Evolutionary conservation across 1,140 invertebrate species (phyloP).

Genomic region (Heliconius eleuchia): DNA sequence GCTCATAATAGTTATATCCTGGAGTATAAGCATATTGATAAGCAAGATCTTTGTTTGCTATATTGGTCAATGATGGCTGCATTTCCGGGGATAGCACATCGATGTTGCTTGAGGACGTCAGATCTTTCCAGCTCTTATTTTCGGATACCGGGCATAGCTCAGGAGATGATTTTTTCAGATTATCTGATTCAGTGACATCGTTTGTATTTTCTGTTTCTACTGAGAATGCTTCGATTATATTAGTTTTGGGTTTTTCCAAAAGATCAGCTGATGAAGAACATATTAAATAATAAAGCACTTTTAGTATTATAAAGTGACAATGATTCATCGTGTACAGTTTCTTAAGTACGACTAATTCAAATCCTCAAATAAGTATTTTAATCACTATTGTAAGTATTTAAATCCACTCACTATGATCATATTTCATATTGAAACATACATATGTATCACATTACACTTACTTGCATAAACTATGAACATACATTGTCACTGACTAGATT

Average conservation of each 20-base stretch:
- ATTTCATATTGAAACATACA: background rate
- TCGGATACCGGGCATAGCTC: background rate
- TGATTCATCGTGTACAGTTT: background rate
- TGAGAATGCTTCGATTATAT: slow-evolving; percentile 22
- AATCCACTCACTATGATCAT: background rate
- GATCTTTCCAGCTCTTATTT: background rate
- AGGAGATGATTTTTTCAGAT: background rate
- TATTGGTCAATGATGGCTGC: background rate
- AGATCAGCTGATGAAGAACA: background rate
- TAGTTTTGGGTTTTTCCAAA: slow-evolving; percentile 16
- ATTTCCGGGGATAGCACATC: background rate
- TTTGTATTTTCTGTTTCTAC: background rate
- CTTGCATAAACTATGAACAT: background rate
- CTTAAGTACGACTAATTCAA: background rate
- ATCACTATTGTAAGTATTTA: background rate
- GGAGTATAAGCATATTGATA: background rate
- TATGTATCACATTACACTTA: background rate
- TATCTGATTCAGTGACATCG: background rate
- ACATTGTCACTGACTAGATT: background rate
- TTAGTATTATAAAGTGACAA: background rate
- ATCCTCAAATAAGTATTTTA: background rate
- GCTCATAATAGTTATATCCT: slow-evolving; percentile 14
- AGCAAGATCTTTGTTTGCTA: background rate
- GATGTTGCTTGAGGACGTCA: background rate
- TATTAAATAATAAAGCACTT: background rate